Evolutionary conservation across 2,113 vertebrate genomes (phyloP), one percentile per base, ranked within the genome.

Genomic region (Ictidomys tridecemlineatus): DNA sequence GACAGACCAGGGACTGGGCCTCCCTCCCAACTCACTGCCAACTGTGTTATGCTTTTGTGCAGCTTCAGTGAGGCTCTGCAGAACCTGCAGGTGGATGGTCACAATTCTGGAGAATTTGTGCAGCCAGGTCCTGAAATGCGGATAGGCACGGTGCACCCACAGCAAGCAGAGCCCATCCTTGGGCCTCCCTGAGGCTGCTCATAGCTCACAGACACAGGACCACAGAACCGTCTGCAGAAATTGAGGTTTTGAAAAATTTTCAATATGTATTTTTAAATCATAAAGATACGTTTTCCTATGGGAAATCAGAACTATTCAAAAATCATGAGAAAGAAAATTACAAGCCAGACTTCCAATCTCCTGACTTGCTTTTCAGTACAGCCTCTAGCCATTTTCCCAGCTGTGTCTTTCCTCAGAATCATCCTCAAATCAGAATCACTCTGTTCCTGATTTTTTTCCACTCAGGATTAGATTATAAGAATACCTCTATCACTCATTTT

Each of bases 81-180:
- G 85, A 34, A 99, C 97, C 0, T n/a, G 53, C 9, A 99, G 99
- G 42, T 98, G 69, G 45, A 99, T 97, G 20, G 98, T 98, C 94
- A 99, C 93, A 97, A 99, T 99, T 94, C 99, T 98, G 45, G 98
- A 98, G 17, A 99, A 97, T 98, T 99, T 99, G 97, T 99, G 99
- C 90, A 99, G 98, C n/a, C 99, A 99, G 87, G 98, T 99, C 98
- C 98, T 98, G 98, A 99, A 99, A 13, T 70, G 91, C 45, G 97
- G 98, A 94, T 99, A 99, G 8, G 99, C 99, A 0, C 99, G 98
- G 97, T 99, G 99, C 30, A 99, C 98, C 99, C 99, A 99, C 0
- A 99, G 98, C 85, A 99, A 97, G 84, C 98, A 98, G 0, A 63
- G 58, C 48, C 0, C n/a, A 8, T 96, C 95, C n/a, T 98, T 95